Conservation (phyloP, 2,888 invertebrate genomes). For the Achlya flavicornis region DNA sequence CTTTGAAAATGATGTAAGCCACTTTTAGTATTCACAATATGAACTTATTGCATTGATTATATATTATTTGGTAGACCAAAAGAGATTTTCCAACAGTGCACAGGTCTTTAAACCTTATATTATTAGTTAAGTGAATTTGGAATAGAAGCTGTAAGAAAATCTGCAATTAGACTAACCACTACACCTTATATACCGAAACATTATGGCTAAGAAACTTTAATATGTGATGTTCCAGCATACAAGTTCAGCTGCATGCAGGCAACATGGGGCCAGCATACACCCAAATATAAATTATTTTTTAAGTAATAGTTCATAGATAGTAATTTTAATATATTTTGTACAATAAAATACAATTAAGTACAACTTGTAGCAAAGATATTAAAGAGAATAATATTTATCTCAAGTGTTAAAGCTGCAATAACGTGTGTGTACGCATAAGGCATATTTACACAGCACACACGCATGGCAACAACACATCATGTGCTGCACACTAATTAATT, state of each 20-base stretch:
- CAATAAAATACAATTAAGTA: conserved; percentile 88
- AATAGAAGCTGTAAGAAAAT: conserved; percentile 84
- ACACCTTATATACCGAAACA: conserved; percentile 82
- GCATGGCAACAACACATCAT: conserved; percentile 77
- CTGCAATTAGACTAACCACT: conserved; percentile 83
- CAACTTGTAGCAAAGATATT: conserved; percentile 88
- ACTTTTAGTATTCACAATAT: conserved; percentile 83
- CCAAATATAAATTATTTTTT: conserved; percentile 79
- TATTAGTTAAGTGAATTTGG: conserved; percentile 80
- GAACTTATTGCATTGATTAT: conserved; percentile 80
- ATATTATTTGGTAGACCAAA: conserved; percentile 83
- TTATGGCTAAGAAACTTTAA: conserved; percentile 78
- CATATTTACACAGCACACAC: conserved; percentile 84
- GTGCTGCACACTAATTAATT: conserved; percentile 80
- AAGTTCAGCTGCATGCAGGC: conserved; percentile 82
- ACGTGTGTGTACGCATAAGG: conserved; percentile 83
- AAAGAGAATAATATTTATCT: conserved; percentile 84
- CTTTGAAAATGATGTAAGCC: conserved; percentile 82
- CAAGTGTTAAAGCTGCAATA: conserved; percentile 83
- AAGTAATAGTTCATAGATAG: conserved; percentile 82
- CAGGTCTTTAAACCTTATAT: conserved; percentile 78
- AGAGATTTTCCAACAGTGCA: conserved; percentile 84
- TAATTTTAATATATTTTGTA: conserved; percentile 88
- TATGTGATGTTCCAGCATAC: conserved; percentile 82
- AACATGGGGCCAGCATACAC: conserved; percentile 80